phyloP scores from a whole-genome alignment of 2,797 vertebrate species.

The Australoheros facetus region DNA sequence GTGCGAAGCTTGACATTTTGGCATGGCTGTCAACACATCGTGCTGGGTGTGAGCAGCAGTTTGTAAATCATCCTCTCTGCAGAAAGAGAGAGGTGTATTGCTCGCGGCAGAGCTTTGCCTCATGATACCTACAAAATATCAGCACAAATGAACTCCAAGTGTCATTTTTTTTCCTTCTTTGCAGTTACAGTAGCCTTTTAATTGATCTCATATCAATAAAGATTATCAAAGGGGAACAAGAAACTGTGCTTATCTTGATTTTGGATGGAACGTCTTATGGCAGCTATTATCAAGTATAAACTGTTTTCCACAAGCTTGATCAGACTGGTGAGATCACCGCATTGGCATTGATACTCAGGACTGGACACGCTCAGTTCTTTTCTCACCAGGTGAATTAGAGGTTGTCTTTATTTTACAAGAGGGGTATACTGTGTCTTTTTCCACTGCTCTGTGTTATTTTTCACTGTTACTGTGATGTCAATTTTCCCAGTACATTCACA shows the following conservation, averaged over 20 bases:
- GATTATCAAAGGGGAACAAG: conserved; percentile 22
- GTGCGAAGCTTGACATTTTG: conserved; percentile 55
- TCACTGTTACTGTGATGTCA: conserved; percentile 43
- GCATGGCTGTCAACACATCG: conserved; percentile 70
- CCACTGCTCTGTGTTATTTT: conserved; percentile 51
- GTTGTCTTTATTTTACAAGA: conserved; percentile 59
- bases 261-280: conserved; percentile 24
- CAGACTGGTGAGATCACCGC: conserved; percentile 60
- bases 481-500: conserved; percentile 24
- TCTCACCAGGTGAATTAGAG: conserved; percentile 66
- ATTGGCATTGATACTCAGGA: conserved; percentile 68
- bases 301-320: conserved; percentile 62
- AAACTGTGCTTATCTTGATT: conserved; percentile 18
- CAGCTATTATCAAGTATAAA: conserved; percentile 55
- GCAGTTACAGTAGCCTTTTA: conserved; percentile 18
- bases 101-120: neutral
- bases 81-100: conserved; percentile 4
- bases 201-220: conserved; percentile 20
- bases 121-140: neutral
- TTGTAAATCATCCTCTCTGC: conserved; percentile 70
- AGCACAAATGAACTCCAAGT: neutral
- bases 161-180: neutral
- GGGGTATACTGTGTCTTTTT: conserved; percentile 43
- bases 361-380: conserved; percentile 60
- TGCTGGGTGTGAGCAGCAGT: conserved; percentile 53